Base-by-base conservation (phyloP, 37 sponge, comb jelly and placozoan genomes). In the Corticium candelabrum region DNA sequence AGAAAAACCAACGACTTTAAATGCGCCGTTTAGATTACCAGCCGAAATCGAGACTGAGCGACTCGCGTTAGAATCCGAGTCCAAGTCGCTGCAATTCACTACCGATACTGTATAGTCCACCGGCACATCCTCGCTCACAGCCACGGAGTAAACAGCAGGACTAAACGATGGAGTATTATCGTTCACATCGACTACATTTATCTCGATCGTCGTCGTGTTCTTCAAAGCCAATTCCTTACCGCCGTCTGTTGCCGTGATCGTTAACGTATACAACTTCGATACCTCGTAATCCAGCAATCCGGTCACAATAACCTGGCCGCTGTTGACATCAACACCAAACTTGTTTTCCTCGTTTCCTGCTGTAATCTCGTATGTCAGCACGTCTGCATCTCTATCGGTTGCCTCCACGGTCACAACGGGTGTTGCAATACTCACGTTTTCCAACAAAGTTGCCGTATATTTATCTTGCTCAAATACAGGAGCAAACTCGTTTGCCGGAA, bases 401-500 rank as follows among this genome's bases (percentile, higher is more conserved):
- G 92, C 92, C 33, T 2, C n/a, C 3, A 87, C 84, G 31, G 35
- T 76, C n/a, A 68, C 38, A 35, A 91, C 62, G 2, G 77, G n/a
- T 30, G 72, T 37, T 3, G 72, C 77, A 38, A 82, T 7, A 1
- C 21, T 2, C 34, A 40, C 37, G 21, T 82, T 72, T 39, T 91
- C 92, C 4, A 4, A 39, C 5, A 79, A 39, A 38, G 57, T 67
- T 0, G n/a, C 68, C 7, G 43, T 38, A 78, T 86, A 86, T 0
- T 74, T 69, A 0, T 74, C 34, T 2, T 40, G 41, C 7, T 40
- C 5, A 57, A 90, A 86, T 5, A 70, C 67, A 57, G 90, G 90
- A 34, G 85, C 69, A 40, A 40, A 69, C 40, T 86, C 85, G 40
- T 90, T 90, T 82, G 74, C 83, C 40, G 90, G 87, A 34, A 35